Base-by-base conservation (phyloP, 2,888 invertebrate genomes). In the Pollenia angustigena region DNA sequence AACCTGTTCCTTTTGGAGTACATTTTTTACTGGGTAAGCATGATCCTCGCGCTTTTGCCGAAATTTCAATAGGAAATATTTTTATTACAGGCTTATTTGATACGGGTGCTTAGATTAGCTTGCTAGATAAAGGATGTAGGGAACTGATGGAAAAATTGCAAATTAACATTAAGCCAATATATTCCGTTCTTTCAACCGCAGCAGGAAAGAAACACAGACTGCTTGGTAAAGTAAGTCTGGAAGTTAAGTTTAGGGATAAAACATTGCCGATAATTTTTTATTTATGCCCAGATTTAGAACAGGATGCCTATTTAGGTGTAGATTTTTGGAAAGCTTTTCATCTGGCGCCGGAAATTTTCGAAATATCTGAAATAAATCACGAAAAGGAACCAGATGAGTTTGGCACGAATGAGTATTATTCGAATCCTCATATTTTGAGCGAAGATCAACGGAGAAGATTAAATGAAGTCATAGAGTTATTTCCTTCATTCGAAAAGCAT, bases 271-370 rank as follows among this genome's bases (percentile, higher is more conserved):
- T 75, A 23, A 1, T 14, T 2, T 64, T 76, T 23, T 44, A 64
- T 32, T 11, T 76, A 4, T 75, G 75, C 23, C 84, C 58, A 9
- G 62, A 71, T 8, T 52, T 84, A 11, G 75, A 81, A 46, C 58
- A 71, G 23, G n/a, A 16, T 6, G 11, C 42, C 0, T 74, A 85
- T 16, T 11, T 85, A 11, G 79, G 79, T 3, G 62, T 79, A 0
- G 74, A 83, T 72, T 78, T 83, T n/a, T 78, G 66, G 78, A 42
- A 14, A 7, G n/a, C 11, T 10, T 75, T 75, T 44, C 7, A 44
- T 4, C 11, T 74, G 9, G 76, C 76, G 1, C 82, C 74, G 2
- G 52, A 60, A 11, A n/a, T 82, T 40, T 7, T 82, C 16, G 12
- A 6, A 0, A 46, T 78, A 4, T 64, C 23, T 0, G 71, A 58